Evolutionary conservation across 2,113 vertebrate species (phyloP).

Genomic region (Neotragus pygmaeus): DNA sequence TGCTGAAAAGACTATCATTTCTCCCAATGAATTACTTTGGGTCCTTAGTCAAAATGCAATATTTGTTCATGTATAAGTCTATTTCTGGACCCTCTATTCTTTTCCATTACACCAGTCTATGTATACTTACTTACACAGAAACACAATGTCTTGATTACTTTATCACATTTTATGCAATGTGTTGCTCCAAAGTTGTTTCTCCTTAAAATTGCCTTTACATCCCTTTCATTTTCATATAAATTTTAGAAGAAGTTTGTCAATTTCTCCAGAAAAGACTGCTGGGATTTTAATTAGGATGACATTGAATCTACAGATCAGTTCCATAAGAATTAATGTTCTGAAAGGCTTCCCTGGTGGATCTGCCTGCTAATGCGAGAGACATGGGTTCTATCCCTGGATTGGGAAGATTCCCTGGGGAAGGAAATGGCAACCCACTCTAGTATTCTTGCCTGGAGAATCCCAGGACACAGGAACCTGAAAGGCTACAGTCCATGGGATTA

Average conservation of each 20-base stretch:
- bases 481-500: not conserved
- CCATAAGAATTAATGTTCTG: not conserved
- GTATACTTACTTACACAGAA: not conserved
- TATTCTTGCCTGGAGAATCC: not conserved
- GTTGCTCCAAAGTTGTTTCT: not conserved
- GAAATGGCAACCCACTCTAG: not conserved
- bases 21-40: not conserved
- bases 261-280: not conserved
- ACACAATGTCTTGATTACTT: not conserved
- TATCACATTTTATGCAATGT: not conserved
- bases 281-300: not conserved
- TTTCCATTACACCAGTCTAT: not conserved
- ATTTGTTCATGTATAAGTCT: not conserved
- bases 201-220: not conserved
- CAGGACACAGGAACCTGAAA: not conserved
- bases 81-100: not conserved
- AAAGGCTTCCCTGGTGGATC: not conserved
- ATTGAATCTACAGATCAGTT: not conserved
- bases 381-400: not conserved
- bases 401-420: not conserved
- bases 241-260: not conserved
- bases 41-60: not conserved
- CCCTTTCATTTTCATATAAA: not conserved
- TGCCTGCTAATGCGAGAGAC: not conserved
- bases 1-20: not conserved